Percentiles rank a stretch among this genome's conserved stretches.
Evolutionary conservation across 2,113 vertebrate genomes (phyloP).

Genomic region (Ceratotherium simum): DNA sequence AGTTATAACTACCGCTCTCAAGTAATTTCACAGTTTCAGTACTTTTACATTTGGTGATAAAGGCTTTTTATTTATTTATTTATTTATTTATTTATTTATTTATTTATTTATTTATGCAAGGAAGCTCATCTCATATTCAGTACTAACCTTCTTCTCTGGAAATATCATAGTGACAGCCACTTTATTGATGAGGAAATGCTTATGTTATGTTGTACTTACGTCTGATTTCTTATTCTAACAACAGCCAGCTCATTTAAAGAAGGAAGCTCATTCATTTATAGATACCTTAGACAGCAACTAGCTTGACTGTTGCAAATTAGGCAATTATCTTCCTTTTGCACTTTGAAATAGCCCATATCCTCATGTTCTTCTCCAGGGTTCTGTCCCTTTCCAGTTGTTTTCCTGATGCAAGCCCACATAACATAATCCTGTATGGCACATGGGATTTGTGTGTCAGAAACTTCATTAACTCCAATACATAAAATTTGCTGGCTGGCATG

Average conservation of each 20-base stretch:
- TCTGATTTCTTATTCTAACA: not conserved
- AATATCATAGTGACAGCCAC: not conserved
- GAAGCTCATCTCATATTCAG: not conserved
- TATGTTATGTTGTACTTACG: not conserved
- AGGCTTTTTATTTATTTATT: not conserved
- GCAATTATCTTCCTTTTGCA: not conserved
- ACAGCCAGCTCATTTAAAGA: not conserved
- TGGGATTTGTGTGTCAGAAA: not conserved
- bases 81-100: slow-evolving; percentile 2
- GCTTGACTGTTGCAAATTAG: not conserved
- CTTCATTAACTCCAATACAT: not conserved
- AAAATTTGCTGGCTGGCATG: not conserved
- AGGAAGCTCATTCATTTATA: not conserved
- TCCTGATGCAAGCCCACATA: not conserved
- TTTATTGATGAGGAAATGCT: not conserved
- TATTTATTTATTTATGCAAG: slow-evolving; percentile 23
- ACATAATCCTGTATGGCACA: not conserved
- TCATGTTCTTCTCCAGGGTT: not conserved
- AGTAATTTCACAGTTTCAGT: not conserved
- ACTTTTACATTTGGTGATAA: not conserved
- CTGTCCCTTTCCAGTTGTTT: not conserved
- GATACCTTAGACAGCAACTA: not conserved
- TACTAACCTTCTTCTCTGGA: not conserved
- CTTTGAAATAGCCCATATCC: not conserved
- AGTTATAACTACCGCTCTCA: not conserved